These are phyloP conservation scores for Agapetus fuscipes DNA, from an alignment of 2,888 invertebrate genomes.

Conservation along the genomic window DNA sequence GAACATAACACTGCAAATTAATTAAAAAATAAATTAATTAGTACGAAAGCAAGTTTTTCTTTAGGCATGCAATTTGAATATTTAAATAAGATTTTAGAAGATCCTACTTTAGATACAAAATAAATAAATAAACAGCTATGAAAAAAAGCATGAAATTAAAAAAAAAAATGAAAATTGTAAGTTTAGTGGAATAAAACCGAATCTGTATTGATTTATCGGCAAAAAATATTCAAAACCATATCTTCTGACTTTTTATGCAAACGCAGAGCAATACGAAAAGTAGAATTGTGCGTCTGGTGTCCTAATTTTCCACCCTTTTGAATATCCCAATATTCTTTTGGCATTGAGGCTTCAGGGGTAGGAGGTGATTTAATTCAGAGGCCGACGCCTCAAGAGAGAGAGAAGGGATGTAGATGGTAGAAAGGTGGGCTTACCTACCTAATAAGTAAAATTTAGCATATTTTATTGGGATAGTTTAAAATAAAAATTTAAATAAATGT, in stretches of 20 bases:
- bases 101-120: no score
- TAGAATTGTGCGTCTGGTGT: conserved; percentile 12
- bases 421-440: not conserved
- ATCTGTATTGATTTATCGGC: conserved; percentile 17
- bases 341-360: conserved; percentile 18
- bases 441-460: no score
- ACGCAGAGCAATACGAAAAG: conserved; percentile 16
- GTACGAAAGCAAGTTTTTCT: no score
- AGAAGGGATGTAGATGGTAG: not conserved
- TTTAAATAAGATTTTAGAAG: no score
- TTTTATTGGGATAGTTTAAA: no score
- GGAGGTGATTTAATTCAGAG: conserved; percentile 20
- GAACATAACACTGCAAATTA: no score
- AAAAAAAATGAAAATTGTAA: not conserved
- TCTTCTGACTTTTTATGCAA: conserved; percentile 17
- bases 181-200: not conserved
- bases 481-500: no score
- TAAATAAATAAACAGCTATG: no score
- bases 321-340: conserved; percentile 22
- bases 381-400: conserved; percentile 2
- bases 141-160: no score
- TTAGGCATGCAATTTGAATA: no score
- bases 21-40: no score
- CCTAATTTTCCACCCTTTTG: conserved; percentile 22
- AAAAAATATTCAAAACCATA: conserved; percentile 16